Evolutionary conservation across 2,888 invertebrate species (phyloP).

Genomic region (Girardia tigrina): DNA sequence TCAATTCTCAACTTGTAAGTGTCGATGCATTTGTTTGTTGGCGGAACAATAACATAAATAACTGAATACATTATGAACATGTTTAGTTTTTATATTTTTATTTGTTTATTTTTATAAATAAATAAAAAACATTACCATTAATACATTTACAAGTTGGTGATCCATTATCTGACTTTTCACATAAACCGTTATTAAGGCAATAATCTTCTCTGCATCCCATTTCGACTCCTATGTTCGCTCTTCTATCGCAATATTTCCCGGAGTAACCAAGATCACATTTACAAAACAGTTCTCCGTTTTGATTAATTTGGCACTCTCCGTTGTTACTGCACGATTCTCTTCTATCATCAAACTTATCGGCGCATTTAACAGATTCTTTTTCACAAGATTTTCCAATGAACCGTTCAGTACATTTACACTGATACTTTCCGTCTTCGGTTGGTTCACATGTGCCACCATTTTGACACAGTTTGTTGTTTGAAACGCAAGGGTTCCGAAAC

Average conservation of each 20-base stretch:
- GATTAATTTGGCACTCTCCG: background rate
- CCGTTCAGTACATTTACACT: background rate
- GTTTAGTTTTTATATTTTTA: too few relatives aligned
- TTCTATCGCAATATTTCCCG: background rate
- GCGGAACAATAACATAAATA: too few relatives aligned
- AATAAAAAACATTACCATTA: too few relatives aligned
- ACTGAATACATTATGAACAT: too few relatives aligned
- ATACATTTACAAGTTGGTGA: background rate
- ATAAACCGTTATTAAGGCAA: background rate
- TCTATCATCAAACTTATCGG: background rate
- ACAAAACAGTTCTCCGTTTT: background rate
- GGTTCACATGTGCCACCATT: background rate
- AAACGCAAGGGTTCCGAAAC: background rate
- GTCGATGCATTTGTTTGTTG: too few relatives aligned
- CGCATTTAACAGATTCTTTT: background rate
- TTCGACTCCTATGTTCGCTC: background rate
- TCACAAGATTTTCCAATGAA: background rate
- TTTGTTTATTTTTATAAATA: too few relatives aligned
- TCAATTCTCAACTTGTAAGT: too few relatives aligned
- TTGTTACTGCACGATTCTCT: background rate
- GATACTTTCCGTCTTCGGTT: background rate
- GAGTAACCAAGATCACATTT: background rate
- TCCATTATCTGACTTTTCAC: background rate
- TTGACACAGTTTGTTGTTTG: background rate
- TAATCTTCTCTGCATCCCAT: background rate